Evolutionary conservation across 2,888 invertebrate species (phyloP).

Genomic region (Cheilosia scutellata): DNA sequence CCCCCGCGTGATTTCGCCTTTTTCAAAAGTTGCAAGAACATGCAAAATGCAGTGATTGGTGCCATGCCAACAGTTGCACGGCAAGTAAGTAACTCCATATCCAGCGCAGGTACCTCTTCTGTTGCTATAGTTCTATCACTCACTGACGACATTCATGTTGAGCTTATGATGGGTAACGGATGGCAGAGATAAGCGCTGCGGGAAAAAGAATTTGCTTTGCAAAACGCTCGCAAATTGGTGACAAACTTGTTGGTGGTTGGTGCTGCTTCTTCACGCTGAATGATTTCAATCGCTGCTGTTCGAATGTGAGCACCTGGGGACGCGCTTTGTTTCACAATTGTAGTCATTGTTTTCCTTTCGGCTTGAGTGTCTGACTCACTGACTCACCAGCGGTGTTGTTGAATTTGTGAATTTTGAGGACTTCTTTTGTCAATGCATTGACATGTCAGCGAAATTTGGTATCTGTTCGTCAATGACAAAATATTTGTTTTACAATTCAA

Average conservation of each 20-base stretch:
- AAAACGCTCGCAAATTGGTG: conserved; percentile 20
- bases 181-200: no score
- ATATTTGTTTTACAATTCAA: no score
- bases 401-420: no score
- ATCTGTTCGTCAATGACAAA: no score
- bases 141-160: background rate
- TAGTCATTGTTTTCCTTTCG: background rate
- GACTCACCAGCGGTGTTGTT: background rate
- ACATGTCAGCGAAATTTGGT: no score
- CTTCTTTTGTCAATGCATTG: no score
- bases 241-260: conserved; percentile 1
- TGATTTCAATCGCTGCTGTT: conserved; percentile 17
- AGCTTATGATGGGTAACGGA: no score
- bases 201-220: background rate
- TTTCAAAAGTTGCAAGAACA: background rate
- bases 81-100: conserved; percentile 15
- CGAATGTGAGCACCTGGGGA: conserved; percentile 25
- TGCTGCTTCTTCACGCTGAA: background rate
- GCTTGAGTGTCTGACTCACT: background rate
- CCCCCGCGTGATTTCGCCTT: background rate
- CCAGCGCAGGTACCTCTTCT: conserved; percentile 11
- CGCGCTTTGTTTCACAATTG: background rate
- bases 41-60: conserved; percentile 26
- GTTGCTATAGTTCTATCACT: background rate
- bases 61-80: conserved; percentile 29